Base-by-base conservation (phyloP, 2,113 vertebrate genomes). In the Brachyhypopomus occidentalis region DNA sequence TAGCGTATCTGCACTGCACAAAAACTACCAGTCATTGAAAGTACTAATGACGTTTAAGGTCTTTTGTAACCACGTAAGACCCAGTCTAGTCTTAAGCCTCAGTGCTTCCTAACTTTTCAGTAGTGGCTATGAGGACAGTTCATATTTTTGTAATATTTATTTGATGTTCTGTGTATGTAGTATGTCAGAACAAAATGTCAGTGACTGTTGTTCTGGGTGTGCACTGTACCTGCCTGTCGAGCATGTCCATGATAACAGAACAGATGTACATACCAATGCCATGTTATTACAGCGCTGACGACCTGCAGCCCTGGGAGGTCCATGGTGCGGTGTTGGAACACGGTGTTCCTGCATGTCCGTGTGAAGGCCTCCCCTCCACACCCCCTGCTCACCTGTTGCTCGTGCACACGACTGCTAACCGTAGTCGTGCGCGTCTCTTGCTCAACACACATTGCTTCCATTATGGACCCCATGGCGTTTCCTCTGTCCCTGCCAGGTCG, bases 141-240 rank as follows among this genome's bases (percentile, higher is more conserved):
- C 78, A 79, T 83, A 59, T 62, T 86, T 81, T 79, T 80, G 78
- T 71, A 76, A 71, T 85, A 79, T 85, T 80, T 81, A 80, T 83
- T 80, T 80, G 67, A 77, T 73, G 67, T 80, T 73, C 59, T 85
- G 81, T 83, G 77, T 85, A 67, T 64, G 60, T 77, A 70, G 77
- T 85, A 82, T 80, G 78, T 85, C 62, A 72, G 84, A 86, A 83
- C 81, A 78, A 86, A 82, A 45, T 9, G 14, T 22, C 20, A 30
- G 60, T 52, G 6, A 82, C 58, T 34, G 64, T 72, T 79, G 66
- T 69, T 79, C 70, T 45, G 79, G 79, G 72, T 79, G 75, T 85
- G 71, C 80, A 75, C 63, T 79, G 63, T 79, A 81, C 77, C 66
- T 70, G 75, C 38, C 72, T 76, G 41, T 60, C 75, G 55, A 62